Conservation (phyloP, 2,113 vertebrate genomes). For the Heliornis fulica region DNA sequence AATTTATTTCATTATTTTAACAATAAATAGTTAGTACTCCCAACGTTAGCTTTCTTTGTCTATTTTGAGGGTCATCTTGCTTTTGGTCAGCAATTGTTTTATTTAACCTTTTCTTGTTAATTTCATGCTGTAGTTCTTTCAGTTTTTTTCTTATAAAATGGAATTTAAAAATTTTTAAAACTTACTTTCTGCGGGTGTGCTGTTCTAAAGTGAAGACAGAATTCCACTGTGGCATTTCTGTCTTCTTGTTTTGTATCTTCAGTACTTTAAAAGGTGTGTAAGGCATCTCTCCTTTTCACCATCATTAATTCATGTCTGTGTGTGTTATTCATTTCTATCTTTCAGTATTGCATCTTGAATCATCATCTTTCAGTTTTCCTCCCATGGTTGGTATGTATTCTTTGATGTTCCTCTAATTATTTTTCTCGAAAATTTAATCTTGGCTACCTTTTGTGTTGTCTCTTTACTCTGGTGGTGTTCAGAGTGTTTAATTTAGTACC, state of each 20-base stretch:
- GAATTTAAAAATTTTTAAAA: background rate
- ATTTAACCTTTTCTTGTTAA: background rate
- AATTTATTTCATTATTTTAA: background rate
- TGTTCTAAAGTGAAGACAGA: background rate
- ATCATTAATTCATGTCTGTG: background rate
- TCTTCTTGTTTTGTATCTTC: background rate
- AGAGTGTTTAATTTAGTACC: conserved; percentile 11
- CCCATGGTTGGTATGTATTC: background rate
- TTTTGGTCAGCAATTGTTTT: background rate
- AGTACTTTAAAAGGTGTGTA: background rate
- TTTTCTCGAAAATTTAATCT: background rate
- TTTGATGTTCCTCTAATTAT: background rate
- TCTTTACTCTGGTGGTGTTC: background rate
- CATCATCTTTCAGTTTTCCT: background rate
- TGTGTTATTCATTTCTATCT: background rate
- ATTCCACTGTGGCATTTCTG: background rate
- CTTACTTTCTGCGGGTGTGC: background rate
- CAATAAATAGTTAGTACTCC: background rate
- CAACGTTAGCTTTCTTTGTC: background rate
- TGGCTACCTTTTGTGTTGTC: background rate
- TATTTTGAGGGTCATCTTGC: background rate
- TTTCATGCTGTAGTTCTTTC: background rate
- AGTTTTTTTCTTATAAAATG: background rate
- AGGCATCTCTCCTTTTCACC: background rate
- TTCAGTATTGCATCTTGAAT: background rate